Conservation (phyloP, 2,797 vertebrate genomes). For the Loriculus beryllinus region DNA sequence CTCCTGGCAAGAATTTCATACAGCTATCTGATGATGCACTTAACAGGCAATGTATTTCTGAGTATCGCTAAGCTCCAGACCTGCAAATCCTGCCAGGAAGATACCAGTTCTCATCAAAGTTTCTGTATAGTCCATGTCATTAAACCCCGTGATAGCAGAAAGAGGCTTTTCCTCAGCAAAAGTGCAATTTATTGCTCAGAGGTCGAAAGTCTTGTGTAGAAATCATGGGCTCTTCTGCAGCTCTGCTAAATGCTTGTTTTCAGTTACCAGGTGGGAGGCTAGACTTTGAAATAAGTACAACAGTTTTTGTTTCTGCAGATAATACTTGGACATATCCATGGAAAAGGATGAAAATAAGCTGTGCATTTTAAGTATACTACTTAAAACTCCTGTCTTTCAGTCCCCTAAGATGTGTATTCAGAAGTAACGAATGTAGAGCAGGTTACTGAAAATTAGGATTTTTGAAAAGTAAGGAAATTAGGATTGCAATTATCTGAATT, state of each 20-base stretch:
- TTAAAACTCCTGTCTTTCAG: background rate
- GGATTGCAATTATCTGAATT: background rate
- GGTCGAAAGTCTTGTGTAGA: background rate
- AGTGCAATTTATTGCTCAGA: background rate
- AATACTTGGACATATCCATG: background rate
- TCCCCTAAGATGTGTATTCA: background rate
- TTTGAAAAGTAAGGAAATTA: background rate
- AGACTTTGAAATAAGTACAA: background rate
- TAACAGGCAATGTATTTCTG: background rate
- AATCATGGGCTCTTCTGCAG: background rate
- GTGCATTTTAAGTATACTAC: background rate
- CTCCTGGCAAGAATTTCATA: background rate
- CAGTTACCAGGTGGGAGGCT: background rate
- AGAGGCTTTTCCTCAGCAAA: background rate
- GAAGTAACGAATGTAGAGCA: background rate
- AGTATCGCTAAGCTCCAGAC: background rate
- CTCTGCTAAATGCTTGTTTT: background rate
- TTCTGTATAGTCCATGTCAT: background rate
- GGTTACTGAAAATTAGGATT: background rate
- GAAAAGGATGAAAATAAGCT: background rate
- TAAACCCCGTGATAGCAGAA: background rate
- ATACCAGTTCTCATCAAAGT: background rate
- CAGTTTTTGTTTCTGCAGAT: background rate
- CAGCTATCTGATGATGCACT: background rate
- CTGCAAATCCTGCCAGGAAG: background rate